Percentiles rank a stretch among this genome's conserved stretches.
These are phyloP conservation scores for Vireo griseus DNA, from an alignment of 2,797 vertebrate genomes.

Conservation along the genomic window DNA sequence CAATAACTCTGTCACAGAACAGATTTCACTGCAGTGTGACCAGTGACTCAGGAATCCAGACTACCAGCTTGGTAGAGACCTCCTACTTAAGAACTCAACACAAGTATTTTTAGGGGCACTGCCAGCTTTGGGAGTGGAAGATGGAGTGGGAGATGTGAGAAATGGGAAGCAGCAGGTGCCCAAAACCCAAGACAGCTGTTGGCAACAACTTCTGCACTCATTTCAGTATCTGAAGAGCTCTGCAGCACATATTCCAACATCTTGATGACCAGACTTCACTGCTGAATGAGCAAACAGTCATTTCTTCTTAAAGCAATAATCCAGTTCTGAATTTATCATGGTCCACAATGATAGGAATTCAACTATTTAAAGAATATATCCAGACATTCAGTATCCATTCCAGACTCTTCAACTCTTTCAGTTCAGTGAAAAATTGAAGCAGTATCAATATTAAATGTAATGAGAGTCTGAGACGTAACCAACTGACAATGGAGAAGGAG, in stretches of 20 bases:
- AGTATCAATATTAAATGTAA: constrained; percentile 43
- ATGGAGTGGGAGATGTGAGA: constrained; percentile 34
- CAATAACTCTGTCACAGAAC: not conserved
- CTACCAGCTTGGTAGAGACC: not conserved
- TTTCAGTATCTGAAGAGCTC: constrained; percentile 33
- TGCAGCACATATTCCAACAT: constrained; percentile 25
- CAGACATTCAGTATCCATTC: not conserved
- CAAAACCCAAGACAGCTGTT: constrained; percentile 44
- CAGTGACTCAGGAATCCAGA: not conserved
- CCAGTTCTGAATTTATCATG: constrained; percentile 41
- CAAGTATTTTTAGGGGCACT: constrained; percentile 8
- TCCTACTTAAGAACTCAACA: not conserved
- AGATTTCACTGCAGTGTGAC: not conserved
- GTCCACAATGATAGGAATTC: constrained; percentile 58
- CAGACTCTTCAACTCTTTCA: constrained; percentile 24
- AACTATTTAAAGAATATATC: constrained; percentile 24
- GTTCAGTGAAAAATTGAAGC: constrained; percentile 49
- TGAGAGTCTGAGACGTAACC: constrained; percentile 28
- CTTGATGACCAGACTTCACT: constrained; percentile 56
- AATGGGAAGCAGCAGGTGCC: constrained; percentile 51
- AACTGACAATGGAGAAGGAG: not conserved
- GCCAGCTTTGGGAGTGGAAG: constrained; percentile 1
- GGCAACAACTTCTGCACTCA: constrained; percentile 34
- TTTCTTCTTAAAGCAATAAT: constrained; percentile 57
- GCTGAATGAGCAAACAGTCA: constrained; percentile 53